Evolutionary conservation across 2,113 vertebrate genomes (phyloP), one percentile per base, ranked within the genome.

Genomic region (Sceloporus tristichus): DNA sequence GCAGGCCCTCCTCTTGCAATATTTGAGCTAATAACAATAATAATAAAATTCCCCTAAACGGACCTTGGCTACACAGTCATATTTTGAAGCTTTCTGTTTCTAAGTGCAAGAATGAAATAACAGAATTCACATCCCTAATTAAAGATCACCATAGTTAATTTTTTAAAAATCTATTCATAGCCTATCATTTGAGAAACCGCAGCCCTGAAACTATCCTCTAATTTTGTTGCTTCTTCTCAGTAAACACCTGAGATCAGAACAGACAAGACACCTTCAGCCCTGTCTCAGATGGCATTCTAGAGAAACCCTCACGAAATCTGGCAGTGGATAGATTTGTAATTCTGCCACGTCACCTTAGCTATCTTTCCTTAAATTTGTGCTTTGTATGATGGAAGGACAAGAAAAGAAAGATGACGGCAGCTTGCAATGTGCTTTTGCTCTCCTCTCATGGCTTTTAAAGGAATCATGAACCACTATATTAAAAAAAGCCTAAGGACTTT

Each of bases 281-380:
- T 40, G 9, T 42, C 62, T 40, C 14, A 65, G 11, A 38, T 6
- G 9, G 73, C 29, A n/a, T 53, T 77, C n/a, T 79, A 62, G 59
- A 68, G 40, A 78, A 9, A 18, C 42, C 18, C 54, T 83, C 27
- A 23, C 48, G 29, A 84, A n/a, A 74, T 21, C 9, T 74, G 53
- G 10, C n/a, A 8, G 54, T 14, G 29, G 11, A 25, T 62, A 81
- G 16, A 74, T 81, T 73, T 59, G 70, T 16, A 42, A 25, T 59
- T 19, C 25, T 70, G 25, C 29, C 70, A 75, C 59, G 34, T 53
- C 53, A 59, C 18, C 18, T 25, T 53, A 27, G 70, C 34, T 62
- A 56, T 77, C 84, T 85, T 34, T 34, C 25, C 74, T 66, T 42
- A 34, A 65, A 85, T 85, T 62, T 75, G 53, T 62, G 56, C 16